A percentile compares a stretch with the other conserved stretches of the same genome.
These are phyloP conservation scores for Cinara cedri DNA, from an alignment of 2,888 invertebrate genomes.

Conservation along the genomic window DNA sequence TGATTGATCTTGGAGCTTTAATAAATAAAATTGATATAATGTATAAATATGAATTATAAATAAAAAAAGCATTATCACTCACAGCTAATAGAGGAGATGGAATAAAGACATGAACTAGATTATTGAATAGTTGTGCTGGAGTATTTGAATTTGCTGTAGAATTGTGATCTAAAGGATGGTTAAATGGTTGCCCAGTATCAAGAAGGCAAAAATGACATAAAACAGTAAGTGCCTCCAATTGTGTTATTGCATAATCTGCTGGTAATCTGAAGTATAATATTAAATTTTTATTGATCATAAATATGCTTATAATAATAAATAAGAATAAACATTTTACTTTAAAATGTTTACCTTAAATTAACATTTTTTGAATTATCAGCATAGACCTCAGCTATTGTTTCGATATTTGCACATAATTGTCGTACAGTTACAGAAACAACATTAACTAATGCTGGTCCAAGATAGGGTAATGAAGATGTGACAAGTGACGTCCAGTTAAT, in stretches of 20 bases:
- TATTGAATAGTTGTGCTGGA: constrained; percentile 76
- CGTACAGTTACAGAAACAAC: constrained; percentile 79
- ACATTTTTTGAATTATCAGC: constrained; percentile 46
- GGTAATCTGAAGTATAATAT: constrained; percentile 63
- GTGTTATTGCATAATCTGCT: constrained; percentile 78
- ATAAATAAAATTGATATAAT: constrained; percentile 1
- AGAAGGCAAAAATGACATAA: constrained; percentile 81
- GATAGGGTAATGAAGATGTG: constrained; percentile 79
- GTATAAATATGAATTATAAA: neutral
- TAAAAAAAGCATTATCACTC: neutral
- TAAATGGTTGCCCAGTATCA: constrained; percentile 70
- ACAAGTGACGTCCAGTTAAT: constrained; percentile 83
- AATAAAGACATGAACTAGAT: constrained; percentile 81
- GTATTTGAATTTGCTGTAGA: constrained; percentile 60
- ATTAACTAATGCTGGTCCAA: constrained; percentile 77
- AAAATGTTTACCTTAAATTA: constrained; percentile 46
- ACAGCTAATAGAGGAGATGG: constrained; percentile 66
- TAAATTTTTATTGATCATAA: neutral
- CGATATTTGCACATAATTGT: constrained; percentile 80
- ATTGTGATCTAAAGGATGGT: constrained; percentile 63
- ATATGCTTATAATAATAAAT: neutral
- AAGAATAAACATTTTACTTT: neutral
- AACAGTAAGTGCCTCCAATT: constrained; percentile 78
- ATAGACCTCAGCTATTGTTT: constrained; percentile 66
- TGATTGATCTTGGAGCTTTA: constrained; percentile 51